phyloP scores from a whole-genome alignment of 1,140 invertebrate genomes.

The Eupristina koningsbergeri region DNA sequence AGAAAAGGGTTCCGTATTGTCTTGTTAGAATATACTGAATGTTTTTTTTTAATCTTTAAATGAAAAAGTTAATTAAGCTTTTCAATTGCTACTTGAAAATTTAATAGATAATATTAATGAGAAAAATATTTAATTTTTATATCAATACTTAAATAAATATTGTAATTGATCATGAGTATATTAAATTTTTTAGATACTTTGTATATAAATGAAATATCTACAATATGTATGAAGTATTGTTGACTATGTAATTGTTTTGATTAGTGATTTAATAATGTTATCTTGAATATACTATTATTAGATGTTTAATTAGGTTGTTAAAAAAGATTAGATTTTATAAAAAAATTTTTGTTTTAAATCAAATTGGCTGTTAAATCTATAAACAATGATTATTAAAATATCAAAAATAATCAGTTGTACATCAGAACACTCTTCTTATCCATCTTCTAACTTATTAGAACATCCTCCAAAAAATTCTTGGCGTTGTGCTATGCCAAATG shows the following conservation, averaged over 20 bases:
- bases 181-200: too few relatives aligned
- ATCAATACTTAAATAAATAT: background rate
- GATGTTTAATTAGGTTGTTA: too few relatives aligned
- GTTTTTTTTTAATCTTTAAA: too few relatives aligned
- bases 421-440: conserved; percentile 66
- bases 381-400: conserved; percentile 68
- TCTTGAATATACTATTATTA: too few relatives aligned
- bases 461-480: conserved; percentile 61
- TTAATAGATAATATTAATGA: background rate
- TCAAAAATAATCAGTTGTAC: conserved; percentile 66
- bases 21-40: too few relatives aligned
- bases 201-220: too few relatives aligned
- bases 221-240: too few relatives aligned
- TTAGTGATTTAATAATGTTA: too few relatives aligned
- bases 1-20: too few relatives aligned
- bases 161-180: background rate
- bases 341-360: background rate
- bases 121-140: background rate
- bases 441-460: conserved; percentile 65
- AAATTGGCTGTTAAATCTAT: background rate
- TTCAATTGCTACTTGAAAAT: background rate
- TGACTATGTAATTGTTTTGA: too few relatives aligned
- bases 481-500: conserved; percentile 68
- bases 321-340: background rate
- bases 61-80: too few relatives aligned